phyloP scores from a whole-genome alignment of 2,888 invertebrate genomes.

The Pristionchus arcanus region DNA sequence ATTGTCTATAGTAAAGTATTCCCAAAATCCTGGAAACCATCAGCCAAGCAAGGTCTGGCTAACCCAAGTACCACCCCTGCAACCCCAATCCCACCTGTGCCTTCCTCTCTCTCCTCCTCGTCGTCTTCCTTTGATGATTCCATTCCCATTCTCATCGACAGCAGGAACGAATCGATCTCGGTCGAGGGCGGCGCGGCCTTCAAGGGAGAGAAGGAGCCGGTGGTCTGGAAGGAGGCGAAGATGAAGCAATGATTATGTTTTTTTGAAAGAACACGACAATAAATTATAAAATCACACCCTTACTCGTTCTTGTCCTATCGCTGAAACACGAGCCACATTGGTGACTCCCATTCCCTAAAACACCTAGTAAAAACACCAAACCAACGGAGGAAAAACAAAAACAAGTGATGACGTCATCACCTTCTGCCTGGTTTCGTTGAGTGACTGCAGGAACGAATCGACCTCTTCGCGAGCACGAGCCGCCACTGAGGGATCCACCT shows the following conservation, averaged over 20 bases:
- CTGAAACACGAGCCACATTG: too few relatives aligned
- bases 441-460: conserved; percentile 25
- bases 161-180: conserved; percentile 24
- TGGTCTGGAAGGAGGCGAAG: background rate
- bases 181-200: background rate
- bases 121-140: background rate
- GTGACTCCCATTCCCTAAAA: background rate
- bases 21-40: too few relatives aligned
- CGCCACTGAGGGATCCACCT: background rate
- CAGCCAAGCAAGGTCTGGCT: too few relatives aligned
- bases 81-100: background rate
- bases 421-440: background rate
- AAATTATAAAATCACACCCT: too few relatives aligned
- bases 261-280: too few relatives aligned
- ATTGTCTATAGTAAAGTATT: too few relatives aligned
- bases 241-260: background rate
- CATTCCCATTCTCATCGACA: background rate
- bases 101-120: conserved; percentile 5
- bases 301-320: too few relatives aligned
- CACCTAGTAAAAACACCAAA: background rate
- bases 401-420: background rate
- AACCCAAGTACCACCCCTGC: too few relatives aligned
- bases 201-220: background rate
- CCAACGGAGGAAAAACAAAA: background rate
- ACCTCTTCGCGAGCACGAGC: background rate